Conservation (phyloP, 2,113 vertebrate species). For the human region GRCh38 chr5:8096001-8096500, state of each 20-base stretch:
- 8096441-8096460: neutral
- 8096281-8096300: neutral
- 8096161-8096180: neutral
- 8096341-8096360: neutral
- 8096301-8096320: neutral
- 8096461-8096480: neutral
- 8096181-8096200: neutral
- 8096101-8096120: neutral
- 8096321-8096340: neutral
- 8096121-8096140: neutral
- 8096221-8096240: neutral
- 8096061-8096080: neutral
- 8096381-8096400: neutral
- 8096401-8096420: neutral
- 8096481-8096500: neutral
- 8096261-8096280: conserved; percentile 13
- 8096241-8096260: neutral
- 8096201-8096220: neutral
- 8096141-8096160: neutral
- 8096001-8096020: neutral
- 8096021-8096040: neutral
- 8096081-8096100: neutral
- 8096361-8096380: neutral
- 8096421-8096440: neutral
- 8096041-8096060: neutral